Evolutionary conservation across 2,888 invertebrate genomes (phyloP), one percentile per base, ranked within the genome.

Genomic region (Julus scanicus): DNA sequence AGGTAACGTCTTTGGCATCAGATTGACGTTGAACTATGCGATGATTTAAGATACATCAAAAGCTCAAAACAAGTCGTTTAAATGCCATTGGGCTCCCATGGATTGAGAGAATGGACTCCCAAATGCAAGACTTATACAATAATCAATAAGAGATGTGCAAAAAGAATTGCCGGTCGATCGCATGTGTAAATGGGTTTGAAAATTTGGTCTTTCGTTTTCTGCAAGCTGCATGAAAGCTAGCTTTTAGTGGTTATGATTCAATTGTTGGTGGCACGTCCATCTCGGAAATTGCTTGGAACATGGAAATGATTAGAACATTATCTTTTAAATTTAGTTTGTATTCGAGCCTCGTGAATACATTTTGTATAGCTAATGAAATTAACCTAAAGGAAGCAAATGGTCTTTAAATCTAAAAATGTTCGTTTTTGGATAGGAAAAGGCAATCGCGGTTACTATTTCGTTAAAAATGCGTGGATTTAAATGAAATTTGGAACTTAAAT

Each of bases 31-130:
- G 71, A 29, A 71, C 71, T 71, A 29, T 71, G 29, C 20, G 29
- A 29, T 71, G 20, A 11, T 71, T 71, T n/a, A 5, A 71, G 29
- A 71, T n/a, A 29, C 71, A 71, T 71, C 71, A 71, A 29, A 17
- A 71, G 71, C 29, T 71, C n/a, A 71, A 71, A 71, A 71, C 71
- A 71, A 71, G 71, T 71, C 71, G 71, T 71, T 71, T 71, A 71
- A 71, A 71, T 71, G 71, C 71, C 29, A 71, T 71, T 29, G 20
- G 71, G 29, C 20, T 71, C 9, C 29, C 6, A 29, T 11, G 71
- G 71, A 71, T 71, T 29, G 11, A 29, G 9, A 29, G 29, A 71
- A 71, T 29, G 71, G 71, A 71, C 71, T 71, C 71, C 71, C 71
- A 71, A 29, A 29, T 71, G 71, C 29, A 71, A 8, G 71, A 71